A percentile compares a stretch with the other conserved stretches of the same genome.
phyloP scores from a whole-genome alignment of 2,888 invertebrate species.

The Chorisops tibialis region DNA sequence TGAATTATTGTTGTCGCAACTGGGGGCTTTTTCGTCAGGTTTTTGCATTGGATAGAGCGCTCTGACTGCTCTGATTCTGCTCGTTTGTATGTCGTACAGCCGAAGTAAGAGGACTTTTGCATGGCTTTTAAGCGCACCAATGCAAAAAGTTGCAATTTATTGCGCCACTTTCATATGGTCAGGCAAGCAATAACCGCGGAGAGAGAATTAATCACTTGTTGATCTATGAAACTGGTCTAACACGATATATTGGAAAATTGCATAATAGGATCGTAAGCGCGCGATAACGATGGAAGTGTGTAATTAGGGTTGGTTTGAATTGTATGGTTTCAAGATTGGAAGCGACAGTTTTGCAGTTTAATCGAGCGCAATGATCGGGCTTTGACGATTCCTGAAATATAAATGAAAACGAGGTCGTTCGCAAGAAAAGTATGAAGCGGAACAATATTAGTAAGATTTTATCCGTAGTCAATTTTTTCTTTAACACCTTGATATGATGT shows the following conservation, averaged over 20 bases:
- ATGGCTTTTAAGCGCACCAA: not conserved
- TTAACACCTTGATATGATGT: no score
- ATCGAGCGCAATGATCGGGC: no score
- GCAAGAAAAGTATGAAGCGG: no score
- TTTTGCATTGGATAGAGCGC: not conserved
- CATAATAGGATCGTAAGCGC: not conserved
- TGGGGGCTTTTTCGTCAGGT: not conserved
- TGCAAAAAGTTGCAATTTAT: not conserved
- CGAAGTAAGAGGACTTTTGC: not conserved
- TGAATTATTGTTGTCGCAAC: no score
- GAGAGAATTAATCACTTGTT: constrained; percentile 19
- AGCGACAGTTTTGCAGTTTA: no score
- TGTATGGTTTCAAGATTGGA: no score
- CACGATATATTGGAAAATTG: not conserved
- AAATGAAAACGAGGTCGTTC: no score
- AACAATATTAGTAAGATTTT: no score
- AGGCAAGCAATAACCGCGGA: constrained; percentile 5
- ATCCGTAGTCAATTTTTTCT: no score
- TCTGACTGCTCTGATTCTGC: not conserved
- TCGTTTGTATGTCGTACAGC: not conserved
- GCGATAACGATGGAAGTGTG: no score
- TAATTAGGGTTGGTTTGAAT: no score
- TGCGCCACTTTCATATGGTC: constrained; percentile 6
- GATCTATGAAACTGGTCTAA: not conserved
- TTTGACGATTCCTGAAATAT: no score